Percentiles rank a stretch among this genome's conserved stretches.
Conservation (phyloP, 2,888 invertebrate species). For the Agriopis marginaria region DNA sequence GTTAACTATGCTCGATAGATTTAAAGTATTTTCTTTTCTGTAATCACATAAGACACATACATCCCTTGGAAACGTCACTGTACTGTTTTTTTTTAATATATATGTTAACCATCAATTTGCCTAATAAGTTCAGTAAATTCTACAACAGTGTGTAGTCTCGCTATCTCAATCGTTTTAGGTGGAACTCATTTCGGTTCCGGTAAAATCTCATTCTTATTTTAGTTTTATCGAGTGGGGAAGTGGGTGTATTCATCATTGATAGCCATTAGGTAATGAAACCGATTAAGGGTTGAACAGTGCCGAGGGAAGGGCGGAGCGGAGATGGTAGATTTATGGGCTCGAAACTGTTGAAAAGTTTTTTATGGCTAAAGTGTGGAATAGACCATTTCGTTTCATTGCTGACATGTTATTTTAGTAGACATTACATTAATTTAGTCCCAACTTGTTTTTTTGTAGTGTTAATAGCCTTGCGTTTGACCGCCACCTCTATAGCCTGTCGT, state of each 20-base stretch:
- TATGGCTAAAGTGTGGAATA: too few species aligned
- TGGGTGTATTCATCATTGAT: constrained; percentile 33
- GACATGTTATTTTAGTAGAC: too few species aligned
- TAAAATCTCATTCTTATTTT: constrained; percentile 37
- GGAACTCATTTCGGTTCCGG: constrained; percentile 37
- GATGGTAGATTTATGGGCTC: constrained; percentile 9
- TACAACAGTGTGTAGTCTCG: constrained; percentile 10
- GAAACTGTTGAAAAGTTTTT: background rate
- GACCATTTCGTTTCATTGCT: too few species aligned
- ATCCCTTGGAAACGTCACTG: background rate
- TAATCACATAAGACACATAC: too few species aligned
- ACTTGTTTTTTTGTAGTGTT: too few species aligned
- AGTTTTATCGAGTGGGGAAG: constrained; percentile 35
- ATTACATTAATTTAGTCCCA: too few species aligned
- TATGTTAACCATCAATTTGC: background rate
- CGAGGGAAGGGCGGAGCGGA: background rate
- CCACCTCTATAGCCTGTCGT: too few species aligned
- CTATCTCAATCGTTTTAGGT: constrained; percentile 40
- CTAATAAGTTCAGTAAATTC: background rate
- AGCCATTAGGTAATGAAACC: constrained; percentile 37
- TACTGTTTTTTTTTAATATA: background rate
- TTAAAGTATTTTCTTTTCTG: too few species aligned
- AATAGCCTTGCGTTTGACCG: too few species aligned
- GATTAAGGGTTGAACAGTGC: constrained; percentile 27
- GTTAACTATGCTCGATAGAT: too few species aligned